Evolutionary conservation across 1,140 invertebrate species (phyloP).

Genomic region (Dreissena rostriformis): DNA sequence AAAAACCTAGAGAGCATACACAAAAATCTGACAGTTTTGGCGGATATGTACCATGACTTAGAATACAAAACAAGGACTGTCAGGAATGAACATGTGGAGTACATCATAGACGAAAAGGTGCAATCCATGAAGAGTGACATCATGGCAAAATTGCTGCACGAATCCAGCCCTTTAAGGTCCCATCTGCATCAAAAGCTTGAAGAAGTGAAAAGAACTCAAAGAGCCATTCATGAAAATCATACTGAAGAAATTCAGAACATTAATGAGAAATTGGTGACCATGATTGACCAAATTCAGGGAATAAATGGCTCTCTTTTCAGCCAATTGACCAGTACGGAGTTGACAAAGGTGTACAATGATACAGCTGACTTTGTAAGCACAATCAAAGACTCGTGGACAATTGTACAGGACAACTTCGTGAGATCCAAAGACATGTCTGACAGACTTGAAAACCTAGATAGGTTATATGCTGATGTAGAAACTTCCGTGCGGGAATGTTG

Average conservation of each 20-base stretch:
- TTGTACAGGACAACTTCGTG: neutral
- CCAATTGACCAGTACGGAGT: neutral
- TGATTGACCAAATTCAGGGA: neutral
- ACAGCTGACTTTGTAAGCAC: conserved; percentile 5
- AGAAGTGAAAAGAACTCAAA: neutral
- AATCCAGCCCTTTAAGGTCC: neutral
- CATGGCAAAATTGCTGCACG: neutral
- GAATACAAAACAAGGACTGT: neutral
- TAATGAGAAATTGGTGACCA: neutral
- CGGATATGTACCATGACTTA: neutral
- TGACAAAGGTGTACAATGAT: neutral
- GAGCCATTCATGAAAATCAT: neutral
- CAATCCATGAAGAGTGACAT: neutral
- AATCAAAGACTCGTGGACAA: conserved; percentile 26
- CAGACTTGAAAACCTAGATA: neutral
- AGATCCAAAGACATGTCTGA: conserved; percentile 19
- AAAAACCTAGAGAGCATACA: neutral
- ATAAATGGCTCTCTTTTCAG: neutral
- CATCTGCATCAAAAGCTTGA: neutral
- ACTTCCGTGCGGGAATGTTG: neutral
- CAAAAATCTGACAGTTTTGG: neutral
- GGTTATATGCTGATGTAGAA: too few relatives aligned
- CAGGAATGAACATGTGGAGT: neutral
- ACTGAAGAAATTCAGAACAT: neutral
- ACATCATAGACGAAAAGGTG: neutral